Percentiles rank a stretch among this genome's conserved stretches.
phyloP scores from a whole-genome alignment of 2,888 invertebrate genomes.

The Campaea margaritaria region DNA sequence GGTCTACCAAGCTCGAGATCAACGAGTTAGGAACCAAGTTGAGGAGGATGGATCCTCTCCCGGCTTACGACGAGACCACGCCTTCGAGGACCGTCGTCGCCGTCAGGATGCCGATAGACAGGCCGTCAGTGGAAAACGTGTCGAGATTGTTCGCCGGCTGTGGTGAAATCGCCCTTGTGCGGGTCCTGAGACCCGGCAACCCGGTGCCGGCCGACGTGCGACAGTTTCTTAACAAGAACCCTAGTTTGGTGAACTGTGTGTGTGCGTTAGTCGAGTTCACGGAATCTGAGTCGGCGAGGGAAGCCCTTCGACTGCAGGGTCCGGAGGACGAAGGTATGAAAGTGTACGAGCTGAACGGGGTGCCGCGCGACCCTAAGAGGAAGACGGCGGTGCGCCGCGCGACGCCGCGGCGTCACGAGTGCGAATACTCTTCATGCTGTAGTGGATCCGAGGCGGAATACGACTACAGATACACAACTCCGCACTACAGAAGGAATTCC shows the following conservation, averaged over 20 bases:
- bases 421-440: conserved; percentile 86
- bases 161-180: conserved; percentile 95
- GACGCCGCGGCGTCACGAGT: conserved; percentile 86
- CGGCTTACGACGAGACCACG: conserved; percentile 96
- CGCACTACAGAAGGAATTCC: conserved; percentile 76
- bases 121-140: conserved; percentile 95
- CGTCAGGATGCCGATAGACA: conserved; percentile 93
- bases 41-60: conserved; percentile 92
- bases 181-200: conserved; percentile 95
- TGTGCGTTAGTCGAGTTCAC: conserved; percentile 97
- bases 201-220: conserved; percentile 96
- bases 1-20: conserved; percentile 92
- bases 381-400: conserved; percentile 88
- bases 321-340: conserved; percentile 87
- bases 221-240: conserved; percentile 95
- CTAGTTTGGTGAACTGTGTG: conserved; percentile 93
- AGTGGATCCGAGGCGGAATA: conserved; percentile 81
- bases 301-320: conserved; percentile 89
- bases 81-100: conserved; percentile 96
- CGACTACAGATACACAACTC: conserved; percentile 76
- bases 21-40: conserved; percentile 97
- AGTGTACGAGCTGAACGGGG: conserved; percentile 91
- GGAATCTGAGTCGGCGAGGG: conserved; percentile 93
- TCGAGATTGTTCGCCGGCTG: conserved; percentile 95
- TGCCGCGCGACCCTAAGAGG: conserved; percentile 90